These are phyloP conservation scores for Lepeophtheirus nordmannii DNA, from an alignment of 2,888 invertebrate species.

Conservation along the genomic window DNA sequence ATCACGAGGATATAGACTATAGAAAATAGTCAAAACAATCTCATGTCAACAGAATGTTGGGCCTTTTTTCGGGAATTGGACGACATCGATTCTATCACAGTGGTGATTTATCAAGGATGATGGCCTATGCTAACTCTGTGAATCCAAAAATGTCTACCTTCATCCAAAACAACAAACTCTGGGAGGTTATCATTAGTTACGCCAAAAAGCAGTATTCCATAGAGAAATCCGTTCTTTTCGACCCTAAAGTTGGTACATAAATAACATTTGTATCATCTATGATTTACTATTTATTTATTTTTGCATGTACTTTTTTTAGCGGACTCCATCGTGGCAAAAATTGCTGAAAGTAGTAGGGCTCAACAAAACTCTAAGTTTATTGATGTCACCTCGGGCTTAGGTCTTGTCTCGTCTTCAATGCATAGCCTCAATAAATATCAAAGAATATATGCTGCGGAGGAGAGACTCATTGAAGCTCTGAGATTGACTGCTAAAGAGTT, in stretches of 20 bases:
- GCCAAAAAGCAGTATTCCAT: neutral
- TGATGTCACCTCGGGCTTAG: neutral
- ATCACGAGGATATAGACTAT: too few relatives aligned
- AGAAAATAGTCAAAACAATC: too few relatives aligned
- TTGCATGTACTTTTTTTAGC: neutral
- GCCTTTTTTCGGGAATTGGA: neutral
- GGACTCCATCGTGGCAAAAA: neutral
- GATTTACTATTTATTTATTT: neutral
- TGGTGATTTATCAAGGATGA: neutral
- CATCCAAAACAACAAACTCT: neutral
- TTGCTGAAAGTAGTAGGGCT: neutral
- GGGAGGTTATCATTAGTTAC: neutral
- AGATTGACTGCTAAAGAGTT: neutral
- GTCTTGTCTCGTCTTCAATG: neutral
- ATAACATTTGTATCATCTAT: neutral
- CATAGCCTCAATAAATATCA: neutral
- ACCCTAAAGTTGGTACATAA: neutral
- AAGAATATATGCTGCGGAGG: neutral
- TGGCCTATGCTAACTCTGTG: neutral
- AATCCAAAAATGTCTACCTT: neutral
- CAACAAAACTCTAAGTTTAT: neutral
- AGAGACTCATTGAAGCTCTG: neutral
- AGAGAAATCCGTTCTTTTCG: constrained; percentile 1
- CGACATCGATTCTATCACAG: neutral
- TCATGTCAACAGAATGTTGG: neutral